A percentile compares a stretch with the other conserved stretches of the same genome.
Evolutionary conservation across 2,797 vertebrate genomes (phyloP).

Genomic region (Hypotaenidia philippensis): DNA sequence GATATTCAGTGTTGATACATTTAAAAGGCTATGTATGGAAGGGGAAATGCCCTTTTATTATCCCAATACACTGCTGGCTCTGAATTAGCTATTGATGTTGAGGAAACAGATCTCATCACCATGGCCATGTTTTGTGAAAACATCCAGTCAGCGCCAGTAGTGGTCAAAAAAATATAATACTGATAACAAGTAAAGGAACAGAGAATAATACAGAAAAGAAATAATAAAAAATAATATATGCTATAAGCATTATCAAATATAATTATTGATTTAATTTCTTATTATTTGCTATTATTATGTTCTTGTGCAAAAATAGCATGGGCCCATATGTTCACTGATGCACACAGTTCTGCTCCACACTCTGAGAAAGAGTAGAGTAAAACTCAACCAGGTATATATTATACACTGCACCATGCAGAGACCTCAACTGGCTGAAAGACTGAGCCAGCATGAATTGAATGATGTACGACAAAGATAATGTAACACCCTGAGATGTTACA

Average conservation of each 20-base stretch:
- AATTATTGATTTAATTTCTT: background rate
- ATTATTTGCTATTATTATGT: background rate
- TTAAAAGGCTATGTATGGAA: background rate
- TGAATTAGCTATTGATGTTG: background rate
- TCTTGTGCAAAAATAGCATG: background rate
- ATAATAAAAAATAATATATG: background rate
- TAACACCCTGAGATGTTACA: background rate
- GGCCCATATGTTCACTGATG: too few relatives aligned
- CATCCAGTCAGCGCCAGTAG: background rate
- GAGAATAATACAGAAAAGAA: background rate
- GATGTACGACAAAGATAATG: background rate
- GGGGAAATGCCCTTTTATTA: background rate
- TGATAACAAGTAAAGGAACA: background rate
- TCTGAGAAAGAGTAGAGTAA: background rate
- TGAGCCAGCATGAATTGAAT: background rate
- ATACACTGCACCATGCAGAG: background rate
- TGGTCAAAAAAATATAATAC: background rate
- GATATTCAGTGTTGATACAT: background rate
- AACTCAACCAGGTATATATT: background rate
- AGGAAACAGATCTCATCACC: background rate
- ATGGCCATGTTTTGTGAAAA: background rate
- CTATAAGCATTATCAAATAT: accelerated
- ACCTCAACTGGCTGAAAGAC: background rate
- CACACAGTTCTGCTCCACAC: background rate
- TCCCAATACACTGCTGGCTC: background rate